phyloP scores from a whole-genome alignment of 2,888 invertebrate genomes.

The Acleris sparsana region DNA sequence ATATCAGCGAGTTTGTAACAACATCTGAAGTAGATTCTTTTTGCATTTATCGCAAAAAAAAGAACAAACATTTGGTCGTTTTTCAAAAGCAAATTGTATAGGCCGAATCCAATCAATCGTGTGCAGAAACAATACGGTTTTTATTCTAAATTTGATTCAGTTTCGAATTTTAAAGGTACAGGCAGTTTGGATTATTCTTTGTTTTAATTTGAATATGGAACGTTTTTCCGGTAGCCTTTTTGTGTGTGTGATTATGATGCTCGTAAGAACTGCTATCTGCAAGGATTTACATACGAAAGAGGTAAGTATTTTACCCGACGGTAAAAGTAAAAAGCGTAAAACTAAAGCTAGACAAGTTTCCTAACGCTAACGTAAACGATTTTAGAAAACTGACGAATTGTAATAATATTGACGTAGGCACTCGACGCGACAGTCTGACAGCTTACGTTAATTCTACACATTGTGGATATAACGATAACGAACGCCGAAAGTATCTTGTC shows the following conservation, averaged over 20 bases:
- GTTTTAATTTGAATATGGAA: conserved; percentile 14
- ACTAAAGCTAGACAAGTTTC: too few relatives aligned
- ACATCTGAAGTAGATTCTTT: not conserved
- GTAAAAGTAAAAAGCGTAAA: too few relatives aligned
- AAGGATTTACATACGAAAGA: conserved; percentile 48
- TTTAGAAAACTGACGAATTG: too few relatives aligned
- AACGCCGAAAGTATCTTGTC: too few relatives aligned
- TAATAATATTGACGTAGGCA: too few relatives aligned
- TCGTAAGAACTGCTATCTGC: conserved; percentile 25
- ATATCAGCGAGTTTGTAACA: not conserved
- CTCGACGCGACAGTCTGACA: too few relatives aligned
- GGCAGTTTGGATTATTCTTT: not conserved
- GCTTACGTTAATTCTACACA: too few relatives aligned
- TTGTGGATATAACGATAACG: too few relatives aligned
- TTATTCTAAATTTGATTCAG: conserved; percentile 7
- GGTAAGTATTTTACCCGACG: conserved; percentile 39
- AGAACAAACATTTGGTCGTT: not conserved
- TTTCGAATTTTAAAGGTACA: not conserved
- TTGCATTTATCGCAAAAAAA: conserved; percentile 1
- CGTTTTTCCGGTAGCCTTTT: not conserved
- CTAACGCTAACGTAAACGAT: too few relatives aligned
- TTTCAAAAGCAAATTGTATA: conserved; percentile 4
- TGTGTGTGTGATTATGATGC: conserved; percentile 1
- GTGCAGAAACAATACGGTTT: conserved; percentile 10
- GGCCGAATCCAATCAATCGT: conserved; percentile 2